A percentile compares a stretch with the other conserved stretches of the same genome.
Evolutionary conservation across 1,140 invertebrate genomes (phyloP).

Genomic region (Zeugodacus cucurbitae): DNA sequence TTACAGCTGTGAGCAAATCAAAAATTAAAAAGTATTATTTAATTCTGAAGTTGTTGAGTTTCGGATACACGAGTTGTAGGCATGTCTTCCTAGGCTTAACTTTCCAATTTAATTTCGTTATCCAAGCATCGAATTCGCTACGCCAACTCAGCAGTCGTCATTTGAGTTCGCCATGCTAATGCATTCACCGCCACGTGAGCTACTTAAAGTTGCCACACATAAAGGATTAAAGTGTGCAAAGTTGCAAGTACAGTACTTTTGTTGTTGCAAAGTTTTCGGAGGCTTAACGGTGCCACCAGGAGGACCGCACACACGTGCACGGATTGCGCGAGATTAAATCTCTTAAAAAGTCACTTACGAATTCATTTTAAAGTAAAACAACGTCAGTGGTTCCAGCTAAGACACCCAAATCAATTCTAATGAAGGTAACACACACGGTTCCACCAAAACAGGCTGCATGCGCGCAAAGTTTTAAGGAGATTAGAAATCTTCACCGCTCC

Average conservation of each 20-base stretch:
- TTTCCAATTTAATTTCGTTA: background rate
- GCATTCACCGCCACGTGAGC: background rate
- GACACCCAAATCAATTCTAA: slow-evolving; percentile 10
- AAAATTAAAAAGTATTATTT: no score
- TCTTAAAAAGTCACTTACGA: slow-evolving; percentile 10
- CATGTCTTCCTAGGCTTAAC: background rate
- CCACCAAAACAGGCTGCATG: background rate
- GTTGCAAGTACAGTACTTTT: background rate
- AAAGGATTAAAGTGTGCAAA: background rate
- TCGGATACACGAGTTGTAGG: no score
- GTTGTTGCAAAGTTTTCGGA: background rate
- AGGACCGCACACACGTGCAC: background rate
- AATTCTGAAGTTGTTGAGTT: no score
- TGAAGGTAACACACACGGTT: background rate
- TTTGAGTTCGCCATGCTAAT: background rate
- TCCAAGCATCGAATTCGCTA: background rate
- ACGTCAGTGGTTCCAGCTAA: background rate
- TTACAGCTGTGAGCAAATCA: no score
- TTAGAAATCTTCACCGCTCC: background rate
- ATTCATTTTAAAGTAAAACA: background rate
- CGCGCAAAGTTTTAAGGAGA: slow-evolving; percentile 16
- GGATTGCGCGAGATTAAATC: background rate
- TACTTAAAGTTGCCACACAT: background rate
- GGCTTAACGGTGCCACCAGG: background rate
- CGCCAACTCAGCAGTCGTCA: background rate